phyloP scores from a whole-genome alignment of 2,797 vertebrate species.

The Gorsachius magnificus region DNA sequence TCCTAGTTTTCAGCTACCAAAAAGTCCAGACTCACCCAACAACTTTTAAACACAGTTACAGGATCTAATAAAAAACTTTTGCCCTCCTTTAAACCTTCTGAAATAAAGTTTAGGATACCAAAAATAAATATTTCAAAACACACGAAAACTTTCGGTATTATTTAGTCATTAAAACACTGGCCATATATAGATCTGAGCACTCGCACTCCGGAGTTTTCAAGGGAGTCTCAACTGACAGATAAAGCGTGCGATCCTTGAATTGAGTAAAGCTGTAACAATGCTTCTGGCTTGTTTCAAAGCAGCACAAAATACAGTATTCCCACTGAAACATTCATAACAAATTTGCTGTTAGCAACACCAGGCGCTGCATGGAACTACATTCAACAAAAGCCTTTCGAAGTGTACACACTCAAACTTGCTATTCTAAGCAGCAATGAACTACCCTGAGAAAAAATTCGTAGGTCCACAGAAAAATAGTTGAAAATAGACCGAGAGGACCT shows the following conservation, averaged over 20 bases:
- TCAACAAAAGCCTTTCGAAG: neutral
- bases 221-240: neutral
- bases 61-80: neutral
- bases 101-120: neutral
- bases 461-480: neutral
- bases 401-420: neutral
- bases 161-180: neutral
- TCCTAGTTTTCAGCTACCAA: neutral
- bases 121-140: neutral
- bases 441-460: neutral
- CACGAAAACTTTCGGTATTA: neutral
- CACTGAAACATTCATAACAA: neutral
- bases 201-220: neutral
- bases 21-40: neutral
- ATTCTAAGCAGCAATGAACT: neutral
- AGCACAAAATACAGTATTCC: neutral
- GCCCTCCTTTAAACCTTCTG: neutral
- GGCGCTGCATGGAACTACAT: rapidly evolving
- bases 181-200: neutral
- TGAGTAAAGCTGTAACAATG: neutral
- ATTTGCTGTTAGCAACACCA: neutral
- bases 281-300: neutral
- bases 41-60: neutral
- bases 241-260: neutral
- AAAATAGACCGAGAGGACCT: neutral